A percentile compares a stretch with the other conserved stretches of the same genome.
Conservation (phyloP, 2,797 vertebrate species). For the Rhinoraja longicauda region DNA sequence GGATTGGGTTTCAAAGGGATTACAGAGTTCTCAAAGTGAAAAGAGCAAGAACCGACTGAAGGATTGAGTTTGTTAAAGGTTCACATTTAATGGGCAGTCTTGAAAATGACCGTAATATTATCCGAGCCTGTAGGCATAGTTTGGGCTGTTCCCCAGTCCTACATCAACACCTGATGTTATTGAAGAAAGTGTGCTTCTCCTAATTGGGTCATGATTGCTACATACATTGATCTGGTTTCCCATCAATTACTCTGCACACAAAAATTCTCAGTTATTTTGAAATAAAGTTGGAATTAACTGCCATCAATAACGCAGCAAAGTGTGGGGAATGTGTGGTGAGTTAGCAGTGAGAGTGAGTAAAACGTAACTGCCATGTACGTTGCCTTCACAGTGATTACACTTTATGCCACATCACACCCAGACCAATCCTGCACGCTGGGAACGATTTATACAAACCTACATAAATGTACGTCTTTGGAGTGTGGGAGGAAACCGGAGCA, state of each 20-base stretch:
- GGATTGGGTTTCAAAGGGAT: conserved; percentile 58
- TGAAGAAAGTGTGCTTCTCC: neutral
- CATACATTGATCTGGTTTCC: neutral
- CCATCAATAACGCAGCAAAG: too few species aligned
- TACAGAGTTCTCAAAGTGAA: conserved; percentile 30
- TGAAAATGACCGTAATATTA: conserved; percentile 19
- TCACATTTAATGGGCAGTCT: conserved; percentile 2
- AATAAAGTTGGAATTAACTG: neutral
- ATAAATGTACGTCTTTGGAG: too few species aligned
- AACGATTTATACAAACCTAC: too few species aligned
- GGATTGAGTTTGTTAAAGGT: neutral
- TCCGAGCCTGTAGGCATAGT: neutral
- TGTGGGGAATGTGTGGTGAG: too few species aligned
- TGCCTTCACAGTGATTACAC: neutral
- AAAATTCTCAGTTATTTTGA: neutral
- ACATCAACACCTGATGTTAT: neutral
- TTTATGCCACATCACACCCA: neutral
- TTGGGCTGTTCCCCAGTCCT: conserved; percentile 9
- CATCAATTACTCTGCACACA: neutral
- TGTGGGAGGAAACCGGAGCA: too few species aligned
- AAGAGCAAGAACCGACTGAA: conserved; percentile 29
- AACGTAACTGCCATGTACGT: neutral
- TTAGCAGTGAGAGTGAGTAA: neutral
- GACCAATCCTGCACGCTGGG: too few species aligned
- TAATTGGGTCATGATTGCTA: neutral